Percentiles rank a stretch among this genome's conserved stretches.
phyloP scores from a whole-genome alignment of 2,888 invertebrate species.

The Hirtodrosophila histrioides region DNA sequence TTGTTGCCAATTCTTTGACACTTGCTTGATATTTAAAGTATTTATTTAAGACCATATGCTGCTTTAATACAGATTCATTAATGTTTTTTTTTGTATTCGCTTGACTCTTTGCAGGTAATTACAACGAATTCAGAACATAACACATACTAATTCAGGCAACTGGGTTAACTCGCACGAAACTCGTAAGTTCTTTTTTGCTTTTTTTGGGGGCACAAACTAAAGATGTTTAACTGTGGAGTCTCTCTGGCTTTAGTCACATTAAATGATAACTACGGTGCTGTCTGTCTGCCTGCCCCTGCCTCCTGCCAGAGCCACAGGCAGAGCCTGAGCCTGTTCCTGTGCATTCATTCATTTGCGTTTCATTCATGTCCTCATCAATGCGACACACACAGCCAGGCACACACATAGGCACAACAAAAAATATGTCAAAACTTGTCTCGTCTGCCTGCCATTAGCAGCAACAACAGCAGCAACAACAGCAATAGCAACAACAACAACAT shows the following conservation, averaged over 20 bases:
- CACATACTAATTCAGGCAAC: constrained; percentile 43
- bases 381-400: constrained; percentile 45
- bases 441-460: constrained; percentile 78
- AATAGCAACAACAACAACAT: constrained; percentile 27
- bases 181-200: constrained; percentile 40
- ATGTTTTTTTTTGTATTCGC: constrained; percentile 11
- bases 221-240: constrained; percentile 17
- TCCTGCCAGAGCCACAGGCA: not conserved
- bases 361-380: constrained; percentile 73
- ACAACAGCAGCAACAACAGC: constrained; percentile 55
- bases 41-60: not conserved
- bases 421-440: constrained; percentile 81
- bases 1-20: too few relatives aligned
- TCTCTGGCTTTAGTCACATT: constrained; percentile 8
- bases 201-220: constrained; percentile 6
- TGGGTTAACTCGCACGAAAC: constrained; percentile 31
- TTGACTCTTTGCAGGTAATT: constrained; percentile 55
- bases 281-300: constrained; percentile 5
- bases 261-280: constrained; percentile 30
- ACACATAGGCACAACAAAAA: constrained; percentile 58
- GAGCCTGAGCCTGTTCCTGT: constrained; percentile 15
- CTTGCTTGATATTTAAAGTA: not conserved
- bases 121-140: constrained; percentile 16
- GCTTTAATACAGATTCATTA: constrained; percentile 17
- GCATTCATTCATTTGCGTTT: constrained; percentile 75